Evolutionary conservation across 2,113 vertebrate genomes (phyloP).

Genomic region (Myotis lucifugus): DNA sequence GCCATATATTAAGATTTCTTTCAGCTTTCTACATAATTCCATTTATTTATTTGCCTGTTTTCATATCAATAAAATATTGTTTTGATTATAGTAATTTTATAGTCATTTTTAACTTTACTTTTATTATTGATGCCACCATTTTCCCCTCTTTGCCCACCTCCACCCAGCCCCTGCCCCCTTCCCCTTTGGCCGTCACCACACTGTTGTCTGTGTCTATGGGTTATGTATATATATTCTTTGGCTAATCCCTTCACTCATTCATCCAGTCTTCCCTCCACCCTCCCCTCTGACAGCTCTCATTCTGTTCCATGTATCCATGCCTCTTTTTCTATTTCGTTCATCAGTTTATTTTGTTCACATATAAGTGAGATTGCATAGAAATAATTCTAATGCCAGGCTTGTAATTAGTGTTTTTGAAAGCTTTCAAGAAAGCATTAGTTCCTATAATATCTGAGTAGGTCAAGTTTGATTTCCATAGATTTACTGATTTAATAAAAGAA

Average conservation of each 20-base stretch:
- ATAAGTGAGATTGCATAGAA: neutral
- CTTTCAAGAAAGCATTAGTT: neutral
- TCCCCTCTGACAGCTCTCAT: neutral
- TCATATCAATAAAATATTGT: neutral
- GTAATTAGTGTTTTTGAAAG: slow-evolving; percentile 37
- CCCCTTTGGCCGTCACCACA: neutral
- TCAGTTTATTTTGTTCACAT: neutral
- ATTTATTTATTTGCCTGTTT: neutral
- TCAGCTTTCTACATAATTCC: neutral
- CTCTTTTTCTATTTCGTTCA: neutral
- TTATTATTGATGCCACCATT: neutral
- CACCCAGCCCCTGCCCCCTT: neutral
- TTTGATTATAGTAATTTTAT: neutral
- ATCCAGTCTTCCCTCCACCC: neutral
- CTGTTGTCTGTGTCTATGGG: neutral
- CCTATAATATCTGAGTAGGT: neutral
- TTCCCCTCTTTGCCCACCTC: neutral
- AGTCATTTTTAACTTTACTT: neutral
- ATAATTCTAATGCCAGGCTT: slow-evolving; percentile 4
- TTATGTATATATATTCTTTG: neutral
- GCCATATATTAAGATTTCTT: neutral
- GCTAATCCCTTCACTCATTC: neutral
- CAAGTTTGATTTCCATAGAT: slow-evolving; percentile 44
- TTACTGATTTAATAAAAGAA: slow-evolving; percentile 65
- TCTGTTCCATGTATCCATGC: neutral